Conservation (phyloP, 2,797 vertebrate species). For the Propithecus perrieri region DNA sequence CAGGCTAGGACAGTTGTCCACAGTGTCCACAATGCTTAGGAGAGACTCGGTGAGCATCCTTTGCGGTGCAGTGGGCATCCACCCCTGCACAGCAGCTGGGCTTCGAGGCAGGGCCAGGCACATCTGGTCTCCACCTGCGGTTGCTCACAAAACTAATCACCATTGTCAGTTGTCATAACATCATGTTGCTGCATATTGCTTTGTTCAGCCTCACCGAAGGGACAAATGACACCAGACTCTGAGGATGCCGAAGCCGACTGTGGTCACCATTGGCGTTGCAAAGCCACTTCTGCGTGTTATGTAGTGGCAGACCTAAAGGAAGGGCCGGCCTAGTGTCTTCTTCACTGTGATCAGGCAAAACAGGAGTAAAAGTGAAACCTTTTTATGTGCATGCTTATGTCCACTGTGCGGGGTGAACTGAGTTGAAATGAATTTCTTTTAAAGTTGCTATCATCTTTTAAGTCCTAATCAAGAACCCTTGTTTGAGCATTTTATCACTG, state of each 20-base stretch:
- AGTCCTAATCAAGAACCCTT: not conserved
- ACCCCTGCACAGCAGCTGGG: not conserved
- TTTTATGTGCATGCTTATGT: not conserved
- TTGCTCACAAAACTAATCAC: not conserved
- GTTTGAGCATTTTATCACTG: not conserved
- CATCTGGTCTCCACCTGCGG: not conserved
- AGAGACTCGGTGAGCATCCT: not conserved
- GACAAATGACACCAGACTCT: not conserved
- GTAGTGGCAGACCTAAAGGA: not conserved
- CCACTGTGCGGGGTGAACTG: not conserved
- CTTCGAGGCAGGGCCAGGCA: not conserved
- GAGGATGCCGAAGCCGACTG: not conserved
- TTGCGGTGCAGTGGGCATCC: not conserved
- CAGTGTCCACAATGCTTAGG: not conserved
- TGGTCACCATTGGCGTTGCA: rapidly evolving
- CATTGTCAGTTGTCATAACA: rapidly evolving
- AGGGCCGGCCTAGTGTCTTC: not conserved
- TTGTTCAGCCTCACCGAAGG: not conserved
- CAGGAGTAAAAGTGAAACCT: not conserved
- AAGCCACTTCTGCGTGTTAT: not conserved
- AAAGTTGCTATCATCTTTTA: not conserved
- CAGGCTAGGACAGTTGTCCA: not conserved
- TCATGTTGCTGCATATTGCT: not conserved
- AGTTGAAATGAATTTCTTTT: not conserved
- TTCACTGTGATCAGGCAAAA: not conserved